Base-by-base conservation (phyloP, 2,113 vertebrate genomes). In the Salvator merianae region DNA sequence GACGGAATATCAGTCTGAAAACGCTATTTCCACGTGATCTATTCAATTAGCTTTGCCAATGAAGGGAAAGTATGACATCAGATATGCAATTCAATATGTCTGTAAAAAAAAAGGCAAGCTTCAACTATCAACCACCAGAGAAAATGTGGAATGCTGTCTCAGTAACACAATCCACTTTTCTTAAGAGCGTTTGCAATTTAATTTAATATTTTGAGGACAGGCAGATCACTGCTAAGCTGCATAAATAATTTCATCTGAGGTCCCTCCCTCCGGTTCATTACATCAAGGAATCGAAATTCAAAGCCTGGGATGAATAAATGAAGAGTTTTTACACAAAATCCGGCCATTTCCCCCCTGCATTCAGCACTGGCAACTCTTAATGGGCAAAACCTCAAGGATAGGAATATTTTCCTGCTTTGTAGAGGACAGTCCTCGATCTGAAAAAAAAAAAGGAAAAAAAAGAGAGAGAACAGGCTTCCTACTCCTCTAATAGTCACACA, bases 21-120 rank as follows among this genome's bases (percentile, higher is more conserved):
- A 34, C 1, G 47, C 59, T 40, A 28, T 38, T 65, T 79, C 16
- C 24, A 50, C 34, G 55, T 72, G 13, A 16, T 71, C 14, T 38
- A 22, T 84, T 90, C 30, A 10, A 82, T 93, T 71, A 82, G 75
- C 12, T 86, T 87, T 86, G 72, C 59, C 75, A 1, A 16, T 6
- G 84, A 85, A 40, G 84, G 89, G 55, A 38, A 34, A 78, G 30
- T 34, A 16, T 93, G 91, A 91, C 69, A 38, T 93, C 93, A 89
- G 79, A 1, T 84, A 75, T 8, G 78, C 14, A 79, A 82, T 94
- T 94, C 89, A 43, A 82, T 84, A 79, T 24, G 72, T 53, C 59
- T n/a, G n/a, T 34, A 81, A 92, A 59, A 87, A 90, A 36, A 84
- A 89, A 90, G 73, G 55, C 88, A 70, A 86, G 84, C 82, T 73